phyloP scores from a whole-genome alignment of 2,113 vertebrate species.

The Redunca redunca region DNA sequence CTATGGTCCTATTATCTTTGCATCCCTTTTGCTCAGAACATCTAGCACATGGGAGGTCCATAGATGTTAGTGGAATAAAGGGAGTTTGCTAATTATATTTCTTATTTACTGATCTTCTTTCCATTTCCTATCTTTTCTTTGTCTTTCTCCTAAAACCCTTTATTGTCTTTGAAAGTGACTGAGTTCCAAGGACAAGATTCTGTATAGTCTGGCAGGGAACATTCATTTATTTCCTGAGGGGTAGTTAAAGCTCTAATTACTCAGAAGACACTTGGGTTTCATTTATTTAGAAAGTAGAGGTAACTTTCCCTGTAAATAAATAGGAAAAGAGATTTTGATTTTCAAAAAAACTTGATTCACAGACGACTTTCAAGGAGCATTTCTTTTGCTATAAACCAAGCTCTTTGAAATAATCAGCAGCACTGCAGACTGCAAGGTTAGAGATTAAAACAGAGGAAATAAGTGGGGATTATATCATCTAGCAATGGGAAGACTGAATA shows the following conservation, averaged over 20 bases:
- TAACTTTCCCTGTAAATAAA: constrained; percentile 10
- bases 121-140: background rate
- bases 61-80: background rate
- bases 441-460: background rate
- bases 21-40: background rate
- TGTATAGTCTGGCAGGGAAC: background rate
- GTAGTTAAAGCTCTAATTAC: background rate
- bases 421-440: background rate
- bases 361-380: background rate
- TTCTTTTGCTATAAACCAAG: background rate
- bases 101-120: background rate
- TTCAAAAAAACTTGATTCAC: constrained; percentile 2
- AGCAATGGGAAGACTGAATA: background rate
- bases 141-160: background rate
- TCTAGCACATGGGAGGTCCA: background rate
- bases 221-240: background rate
- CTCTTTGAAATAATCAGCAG: background rate
- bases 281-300: constrained; percentile 25
- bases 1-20: background rate
- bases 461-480: background rate
- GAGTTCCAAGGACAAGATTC: constrained; percentile 1
- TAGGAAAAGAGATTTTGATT: background rate
- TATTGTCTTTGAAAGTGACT: background rate
- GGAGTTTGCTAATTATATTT: background rate
- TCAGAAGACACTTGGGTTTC: background rate